Evolutionary conservation across 2,113 vertebrate species (phyloP), one percentile per base, ranked within the genome.

Genomic region (Elephantulus edwardii): DNA sequence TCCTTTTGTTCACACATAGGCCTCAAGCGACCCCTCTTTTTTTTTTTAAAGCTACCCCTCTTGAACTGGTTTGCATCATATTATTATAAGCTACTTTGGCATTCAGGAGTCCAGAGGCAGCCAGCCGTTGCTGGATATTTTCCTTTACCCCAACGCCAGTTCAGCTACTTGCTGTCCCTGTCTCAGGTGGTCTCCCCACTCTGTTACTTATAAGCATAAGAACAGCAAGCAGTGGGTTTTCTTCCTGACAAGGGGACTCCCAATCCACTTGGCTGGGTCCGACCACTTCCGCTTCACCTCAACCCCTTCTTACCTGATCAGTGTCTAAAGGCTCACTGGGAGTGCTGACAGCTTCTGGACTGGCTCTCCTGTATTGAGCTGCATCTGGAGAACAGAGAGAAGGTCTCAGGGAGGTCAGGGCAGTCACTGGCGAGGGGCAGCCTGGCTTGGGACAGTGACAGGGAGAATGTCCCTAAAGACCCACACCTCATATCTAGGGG

Each of bases 261-360:
- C 44, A 56, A 22, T 5, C 60, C 2, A 0, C 56, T 5, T 28
- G 50, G 35, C 54, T 40, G 66, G 9, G 30, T 17, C n/a, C 22
- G 8, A 42, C 42, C 1, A 0, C 58, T 42, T 68, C 80, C 72
- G 84, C 78, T 56, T 50, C 68, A 33, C 42, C 35, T 48, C 91
- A 94, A 83, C 38, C 54, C 68, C 90, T 33, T 83, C 95, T 95
- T n/a, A 96, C 96, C 94, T 16, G 54, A 38, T 90, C 76, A 60
- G 35, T 0, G 1, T 89, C 88, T 38, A 1, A 2, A 48, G 40
- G 5, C 7, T 88, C 40, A n/a, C 6, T 54, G 42, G 77, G 50
- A 30, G 42, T 28, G 48, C 50, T 58, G 81, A 46, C 1, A 48
- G 46, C 35, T 72, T 91, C 74, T 35, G 93, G 86, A 54, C 66